A percentile compares a stretch with the other conserved stretches of the same genome.
phyloP scores from a whole-genome alignment of 2,888 invertebrate genomes.

The Lepidonotus clava region DNA sequence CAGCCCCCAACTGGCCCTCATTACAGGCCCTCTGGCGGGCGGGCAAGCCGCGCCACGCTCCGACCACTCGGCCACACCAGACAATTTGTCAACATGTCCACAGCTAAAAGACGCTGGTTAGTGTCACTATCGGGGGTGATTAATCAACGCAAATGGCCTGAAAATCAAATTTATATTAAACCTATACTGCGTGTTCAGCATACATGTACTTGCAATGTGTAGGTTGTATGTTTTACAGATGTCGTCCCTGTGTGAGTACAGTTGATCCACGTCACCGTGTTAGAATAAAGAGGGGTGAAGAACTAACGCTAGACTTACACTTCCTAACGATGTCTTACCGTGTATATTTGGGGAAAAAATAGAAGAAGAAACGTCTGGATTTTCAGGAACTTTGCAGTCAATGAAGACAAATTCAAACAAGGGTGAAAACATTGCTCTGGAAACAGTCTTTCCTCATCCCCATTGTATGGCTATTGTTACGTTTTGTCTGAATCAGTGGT shows the following conservation, averaged over 20 bases:
- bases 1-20: slow-evolving; percentile 30
- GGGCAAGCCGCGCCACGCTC: not conserved
- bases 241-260: no score
- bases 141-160: slow-evolving; percentile 7
- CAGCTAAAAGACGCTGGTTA: not conserved
- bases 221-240: not conserved
- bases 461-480: no score
- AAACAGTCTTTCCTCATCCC: no score
- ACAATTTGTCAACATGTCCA: not conserved
- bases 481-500: no score
- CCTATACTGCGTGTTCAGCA: not conserved
- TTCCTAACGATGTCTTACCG: no score
- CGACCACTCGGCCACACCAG: not conserved
- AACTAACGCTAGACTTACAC: no score
- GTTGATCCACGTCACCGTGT: not conserved
- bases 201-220: not conserved
- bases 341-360: no score
- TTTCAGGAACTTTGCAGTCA: no score
- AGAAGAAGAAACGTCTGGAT: no score
- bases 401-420: no score
- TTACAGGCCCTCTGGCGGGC: not conserved
- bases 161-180: not conserved
- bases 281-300: no score
- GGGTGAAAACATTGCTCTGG: no score
- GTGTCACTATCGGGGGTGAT: not conserved